Percentiles rank a stretch among this genome's conserved stretches.
These are phyloP conservation scores for Neuroterus valhalla DNA, from an alignment of 1,140 invertebrate species.

Conservation along the genomic window DNA sequence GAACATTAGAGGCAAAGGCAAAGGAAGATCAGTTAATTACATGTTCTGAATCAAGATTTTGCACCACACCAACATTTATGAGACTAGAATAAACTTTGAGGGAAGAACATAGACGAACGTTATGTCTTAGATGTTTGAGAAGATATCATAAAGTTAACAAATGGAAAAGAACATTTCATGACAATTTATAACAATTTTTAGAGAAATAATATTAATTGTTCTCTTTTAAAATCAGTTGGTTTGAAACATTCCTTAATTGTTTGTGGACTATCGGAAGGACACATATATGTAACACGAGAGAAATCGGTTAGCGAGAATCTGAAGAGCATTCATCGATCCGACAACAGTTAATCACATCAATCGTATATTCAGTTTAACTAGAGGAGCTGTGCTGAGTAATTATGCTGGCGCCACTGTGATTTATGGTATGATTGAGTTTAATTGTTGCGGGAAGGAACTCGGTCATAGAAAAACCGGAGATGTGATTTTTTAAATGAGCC, in stretches of 20 bases:
- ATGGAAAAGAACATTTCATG: too few species aligned
- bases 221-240: too few species aligned
- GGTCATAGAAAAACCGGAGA: not conserved
- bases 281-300: not conserved
- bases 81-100: not conserved
- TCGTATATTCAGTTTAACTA: slow-evolving; percentile 31
- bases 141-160: too few species aligned
- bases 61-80: slow-evolving; percentile 1
- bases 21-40: slow-evolving; percentile 17
- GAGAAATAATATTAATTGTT: too few species aligned
- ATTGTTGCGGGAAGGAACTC: slow-evolving; percentile 3
- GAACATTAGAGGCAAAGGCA: slow-evolving; percentile 38
- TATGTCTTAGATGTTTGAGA: too few species aligned
- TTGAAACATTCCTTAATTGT: too few species aligned
- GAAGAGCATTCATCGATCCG: slow-evolving; percentile 25
- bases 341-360: not conserved
- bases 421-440: not conserved
- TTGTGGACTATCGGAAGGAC: too few species aligned
- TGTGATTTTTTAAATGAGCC: not conserved
- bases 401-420: slow-evolving; percentile 6
- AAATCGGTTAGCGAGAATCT: not conserved
- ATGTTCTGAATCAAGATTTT: slow-evolving; percentile 10
- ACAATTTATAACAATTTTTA: too few species aligned
- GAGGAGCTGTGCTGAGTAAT: not conserved
- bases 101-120: not conserved